Percentiles rank a stretch among this genome's conserved stretches.
phyloP scores from a whole-genome alignment of 2,113 vertebrate species.

The Phoenicopterus ruber region DNA sequence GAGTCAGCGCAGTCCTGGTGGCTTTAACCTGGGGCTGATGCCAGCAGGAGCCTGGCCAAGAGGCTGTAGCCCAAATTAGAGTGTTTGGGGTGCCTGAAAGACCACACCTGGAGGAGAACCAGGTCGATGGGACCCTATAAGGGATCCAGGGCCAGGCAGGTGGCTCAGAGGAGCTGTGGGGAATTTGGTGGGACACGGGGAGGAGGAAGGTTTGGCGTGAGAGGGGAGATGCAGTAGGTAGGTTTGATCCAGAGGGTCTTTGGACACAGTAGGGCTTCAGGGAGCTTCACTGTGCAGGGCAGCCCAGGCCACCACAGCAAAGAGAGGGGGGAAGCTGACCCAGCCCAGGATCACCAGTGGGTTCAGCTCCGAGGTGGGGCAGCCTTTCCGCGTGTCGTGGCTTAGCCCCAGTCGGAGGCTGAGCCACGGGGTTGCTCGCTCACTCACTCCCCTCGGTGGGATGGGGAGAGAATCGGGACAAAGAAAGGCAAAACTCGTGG shows the following conservation, averaged over 20 bases:
- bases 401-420: too few relatives aligned
- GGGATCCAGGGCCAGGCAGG: neutral
- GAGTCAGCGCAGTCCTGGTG: neutral
- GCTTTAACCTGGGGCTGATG: neutral
- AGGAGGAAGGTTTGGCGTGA: neutral
- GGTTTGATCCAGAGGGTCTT: neutral
- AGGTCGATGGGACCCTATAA: neutral
- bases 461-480: too few relatives aligned
- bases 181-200: rapidly evolving
- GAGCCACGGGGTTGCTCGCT: too few relatives aligned
- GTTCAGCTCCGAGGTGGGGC: neutral
- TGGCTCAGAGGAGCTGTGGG: neutral
- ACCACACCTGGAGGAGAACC: neutral
- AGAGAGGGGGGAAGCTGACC: neutral
- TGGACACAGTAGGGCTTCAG: neutral
- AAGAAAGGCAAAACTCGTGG: too few relatives aligned
- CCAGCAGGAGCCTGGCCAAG: neutral
- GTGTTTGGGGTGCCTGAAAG: neutral
- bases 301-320: neutral
- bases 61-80: neutral
- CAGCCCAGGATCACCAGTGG: neutral
- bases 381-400: too few relatives aligned
- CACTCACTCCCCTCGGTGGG: too few relatives aligned
- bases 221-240: neutral
- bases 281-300: neutral